Base-by-base conservation (phyloP, 2,888 invertebrate species). In the Hypolimnas misippus region DNA sequence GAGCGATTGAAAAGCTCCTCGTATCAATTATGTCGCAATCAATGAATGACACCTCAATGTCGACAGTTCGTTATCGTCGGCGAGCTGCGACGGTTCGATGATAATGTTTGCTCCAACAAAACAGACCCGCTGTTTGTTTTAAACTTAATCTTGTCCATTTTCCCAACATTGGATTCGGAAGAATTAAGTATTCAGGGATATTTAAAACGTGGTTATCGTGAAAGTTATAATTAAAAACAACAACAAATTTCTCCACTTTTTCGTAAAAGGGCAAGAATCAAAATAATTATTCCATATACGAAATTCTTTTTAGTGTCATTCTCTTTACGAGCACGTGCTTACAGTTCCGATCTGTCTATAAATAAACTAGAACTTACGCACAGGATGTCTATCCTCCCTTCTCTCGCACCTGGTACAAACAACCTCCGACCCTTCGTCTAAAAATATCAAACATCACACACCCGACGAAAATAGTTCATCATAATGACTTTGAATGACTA, bases 1-100 rank as follows among this genome's bases (percentile, higher is more conserved):
- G 42, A 42, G n/a, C 42, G 51, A 52, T 33, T 31, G 46, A 29
- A n/a, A 35, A 38, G 17, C 25, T n/a, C 21, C 8, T 21, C 46
- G 56, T 56, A 49, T 65, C 62, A 57, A 44, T 57, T 44, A 40
- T 70, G 65, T 65, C 65, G 70, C 66, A 71, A 71, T 66, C 70
- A 51, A 66, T 65, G 67, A 65, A 65, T 63, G 70, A 70, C 70
- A 69, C 65, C 61, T 70, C 69, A 70, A 70, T 69, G 71, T 68
- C 70, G 64, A 35, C 55, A 50, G 59, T 44, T 52, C 58, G 58
- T 67, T 66, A 64, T 64, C 64, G 7, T 7, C 46, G 16, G 29
- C 40, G 21, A n/a, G n/a, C n/a, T 21, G 53, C 12, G 56, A 25
- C 7, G 33, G 40, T 51, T 25, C 29, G 25, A 16, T 38, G 33